Percentiles rank a stretch among this genome's conserved stretches.
Evolutionary conservation across 2,113 vertebrate genomes (phyloP).

Genomic region (Marmota monax): DNA sequence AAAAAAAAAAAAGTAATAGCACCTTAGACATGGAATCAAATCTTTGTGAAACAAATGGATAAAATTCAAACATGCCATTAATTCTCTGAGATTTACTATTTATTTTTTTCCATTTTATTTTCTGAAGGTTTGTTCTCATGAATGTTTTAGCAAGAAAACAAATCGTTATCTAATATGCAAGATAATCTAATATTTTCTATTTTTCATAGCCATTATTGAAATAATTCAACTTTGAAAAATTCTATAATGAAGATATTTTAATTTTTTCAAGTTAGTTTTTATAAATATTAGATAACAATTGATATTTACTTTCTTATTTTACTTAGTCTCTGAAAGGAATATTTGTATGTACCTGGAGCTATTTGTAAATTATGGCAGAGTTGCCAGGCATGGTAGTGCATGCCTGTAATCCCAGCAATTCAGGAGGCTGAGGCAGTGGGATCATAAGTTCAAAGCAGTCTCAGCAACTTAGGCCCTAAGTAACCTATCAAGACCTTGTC

Average conservation of each 20-base stretch:
- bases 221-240: background rate
- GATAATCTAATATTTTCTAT: background rate
- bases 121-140: background rate
- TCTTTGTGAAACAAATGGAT: background rate
- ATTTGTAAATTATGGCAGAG: background rate
- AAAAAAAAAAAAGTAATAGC: background rate
- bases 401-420: too few relatives aligned
- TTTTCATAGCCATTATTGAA: background rate
- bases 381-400: too few relatives aligned
- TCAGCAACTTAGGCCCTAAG: too few relatives aligned
- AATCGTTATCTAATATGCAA: background rate
- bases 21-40: conserved; percentile 8
- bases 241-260: background rate
- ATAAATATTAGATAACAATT: background rate
- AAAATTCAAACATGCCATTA: background rate
- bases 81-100: background rate
- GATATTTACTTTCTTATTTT: background rate
- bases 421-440: too few relatives aligned
- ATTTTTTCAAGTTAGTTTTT: background rate
- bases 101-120: background rate
- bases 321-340: background rate
- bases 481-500: too few relatives aligned
- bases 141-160: background rate
- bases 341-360: background rate
- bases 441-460: too few relatives aligned